Evolutionary conservation across 2,113 vertebrate genomes (phyloP), one percentile per base, ranked within the genome.

Genomic region (Perca flavescens): DNA sequence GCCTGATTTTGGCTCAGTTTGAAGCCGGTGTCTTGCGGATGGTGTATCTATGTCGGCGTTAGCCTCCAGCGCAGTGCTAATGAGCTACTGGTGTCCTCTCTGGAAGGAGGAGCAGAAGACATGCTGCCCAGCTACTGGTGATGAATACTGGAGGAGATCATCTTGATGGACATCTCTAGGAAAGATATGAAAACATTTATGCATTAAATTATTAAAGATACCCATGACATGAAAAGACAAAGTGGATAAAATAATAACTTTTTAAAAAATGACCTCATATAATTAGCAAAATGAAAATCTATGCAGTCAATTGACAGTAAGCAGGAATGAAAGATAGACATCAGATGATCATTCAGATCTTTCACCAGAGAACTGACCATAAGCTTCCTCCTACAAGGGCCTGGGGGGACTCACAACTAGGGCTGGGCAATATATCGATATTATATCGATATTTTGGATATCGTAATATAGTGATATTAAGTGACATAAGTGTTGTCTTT

Each of bases 31-130:
- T 46, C 63, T 70, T 46, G 46, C 1, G 22, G 53, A 50, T 16
- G n/a, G 79, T 11, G 2, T 36, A 56, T 84, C 78, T 93, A 94
- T 89, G 94, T 94, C 22, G 92, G 92, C 0, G 78, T 90, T 28
- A 92, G 73, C 89, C 89, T 94, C 94, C 93, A 91, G 83, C 17
- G 75, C 64, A 82, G 77, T 11, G 57, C 60, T 87, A 85, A 74
- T 36, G 79, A 91, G 87, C 80, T 74, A 57, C 65, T 83, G 76
- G 54, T 80, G 87, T 91, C 79, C 40, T 88, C 84, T 79, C 22
- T 86, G 31, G 79, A 79, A 64, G 79, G 40, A 81, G 84, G 86
- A 72, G 82, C 75, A 68, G 82, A 71, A 79, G 83, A 93, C 95
- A 95, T 95, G 72, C 79, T 83, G 85, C 46, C 52, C 60, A 6